Conservation (phyloP, 2,797 vertebrate species). For the Eupleurogrammus muticus region DNA sequence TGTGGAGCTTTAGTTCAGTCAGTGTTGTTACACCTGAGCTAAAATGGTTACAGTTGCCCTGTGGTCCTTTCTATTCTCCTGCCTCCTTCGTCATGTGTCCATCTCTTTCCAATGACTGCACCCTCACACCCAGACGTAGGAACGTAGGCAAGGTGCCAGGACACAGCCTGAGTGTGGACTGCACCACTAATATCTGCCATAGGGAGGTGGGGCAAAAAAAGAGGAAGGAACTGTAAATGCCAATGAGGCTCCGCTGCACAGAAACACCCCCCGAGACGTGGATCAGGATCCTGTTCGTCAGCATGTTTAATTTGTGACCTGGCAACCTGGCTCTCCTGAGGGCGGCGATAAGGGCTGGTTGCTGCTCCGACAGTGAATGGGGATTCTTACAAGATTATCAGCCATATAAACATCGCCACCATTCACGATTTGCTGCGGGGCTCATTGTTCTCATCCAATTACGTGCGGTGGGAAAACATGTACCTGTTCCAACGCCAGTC, state of each 20-base stretch:
- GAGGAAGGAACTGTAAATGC: neutral
- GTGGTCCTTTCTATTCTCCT: neutral
- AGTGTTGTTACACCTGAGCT: constrained; percentile 1
- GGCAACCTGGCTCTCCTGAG: constrained; percentile 73
- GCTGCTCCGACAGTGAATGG: constrained; percentile 30
- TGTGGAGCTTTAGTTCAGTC: neutral
- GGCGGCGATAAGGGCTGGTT: constrained; percentile 24
- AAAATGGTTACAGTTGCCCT: constrained; percentile 1
- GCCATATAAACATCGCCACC: constrained; percentile 18
- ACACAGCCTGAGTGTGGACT: constrained; percentile 45
- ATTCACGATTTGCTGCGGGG: constrained; percentile 33
- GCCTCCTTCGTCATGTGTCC: constrained; percentile 31
- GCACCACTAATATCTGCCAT: constrained; percentile 50
- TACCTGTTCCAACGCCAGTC: constrained; percentile 32
- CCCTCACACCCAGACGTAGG: constrained; percentile 38
- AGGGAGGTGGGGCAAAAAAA: constrained; percentile 26
- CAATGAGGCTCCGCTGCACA: constrained; percentile 45
- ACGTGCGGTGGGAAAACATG: constrained; percentile 7
- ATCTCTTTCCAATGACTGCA: constrained; percentile 34
- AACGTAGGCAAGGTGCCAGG: constrained; percentile 54
- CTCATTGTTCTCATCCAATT: neutral
- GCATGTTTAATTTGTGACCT: constrained; percentile 72
- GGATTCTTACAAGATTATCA: constrained; percentile 32
- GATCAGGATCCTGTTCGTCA: constrained; percentile 58
- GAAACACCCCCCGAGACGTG: constrained; percentile 51